Evolutionary conservation across 2,113 vertebrate species (phyloP), one percentile per base, ranked within the genome.

Genomic region (Gavialis gangeticus): DNA sequence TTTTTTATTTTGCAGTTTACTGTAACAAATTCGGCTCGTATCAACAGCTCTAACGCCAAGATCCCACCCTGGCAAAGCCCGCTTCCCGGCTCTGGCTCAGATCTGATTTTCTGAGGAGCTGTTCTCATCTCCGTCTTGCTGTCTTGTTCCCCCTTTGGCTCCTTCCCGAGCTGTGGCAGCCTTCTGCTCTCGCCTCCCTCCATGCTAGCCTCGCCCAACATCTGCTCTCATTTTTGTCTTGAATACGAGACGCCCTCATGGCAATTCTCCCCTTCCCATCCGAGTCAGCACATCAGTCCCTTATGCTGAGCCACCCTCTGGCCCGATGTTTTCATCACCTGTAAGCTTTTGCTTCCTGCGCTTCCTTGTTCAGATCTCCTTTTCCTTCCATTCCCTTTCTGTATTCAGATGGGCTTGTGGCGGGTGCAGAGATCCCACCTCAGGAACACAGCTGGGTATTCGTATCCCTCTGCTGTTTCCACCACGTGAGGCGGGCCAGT

Each of bases 51-150:
- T 2, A 4, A 46, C 1, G 60, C 4, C 24, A 2, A 0, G 3
- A 25, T 37, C 2, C 5, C 57, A 63, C 15, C 37, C 67, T 2
- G 6, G 37, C 1, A 6, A 28, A 46, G 54, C 15, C 2, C 12
- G 1, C 76, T 55, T 83, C 27, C 21, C 2, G 1, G 56, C 79
- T 87, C 64, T 69, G 1, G 3, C 66, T 62, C 4, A 1, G 2
- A 76, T 24, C 76, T 3, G 0, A 46, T 55, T 37, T 22, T 66
- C 78, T 25, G 56, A 0, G 0, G 64, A 71, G 64, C 63, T 15
- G 5, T 0, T 0, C 66, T 55, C 18, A 8, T 5, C 37, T 75
- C 63, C 4, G 12, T 11, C 12, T 3, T 1, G 22, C 24, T 86
- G 12, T 28, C 76, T 10, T 2, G 30, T 34, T 28, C 14, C 28